A percentile compares a stretch with the other conserved stretches of the same genome.
phyloP scores from a whole-genome alignment of 2,797 vertebrate species.

The Hemitrygon akajei region DNA sequence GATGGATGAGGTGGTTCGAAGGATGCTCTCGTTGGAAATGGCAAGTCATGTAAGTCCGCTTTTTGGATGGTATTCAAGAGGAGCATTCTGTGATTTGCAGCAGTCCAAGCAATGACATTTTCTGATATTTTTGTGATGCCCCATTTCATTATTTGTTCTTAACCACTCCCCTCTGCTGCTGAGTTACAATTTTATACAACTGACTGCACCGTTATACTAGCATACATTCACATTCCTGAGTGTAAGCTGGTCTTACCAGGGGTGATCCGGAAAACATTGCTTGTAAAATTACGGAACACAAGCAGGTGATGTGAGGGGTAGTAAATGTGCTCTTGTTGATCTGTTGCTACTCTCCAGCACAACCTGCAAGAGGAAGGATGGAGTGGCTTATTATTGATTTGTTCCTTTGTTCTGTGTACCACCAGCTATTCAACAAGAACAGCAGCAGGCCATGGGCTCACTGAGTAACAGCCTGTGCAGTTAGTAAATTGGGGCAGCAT shows the following conservation, averaged over 20 bases:
- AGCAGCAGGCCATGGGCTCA: too few relatives aligned
- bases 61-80: neutral
- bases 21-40: conserved; percentile 80
- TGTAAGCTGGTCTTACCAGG: neutral
- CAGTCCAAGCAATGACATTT: neutral
- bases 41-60: conserved; percentile 71
- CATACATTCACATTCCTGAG: neutral
- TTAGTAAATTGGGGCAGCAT: neutral
- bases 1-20: conserved; percentile 75
- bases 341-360: neutral
- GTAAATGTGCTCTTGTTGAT: neutral
- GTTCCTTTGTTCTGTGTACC: neutral
- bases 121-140: neutral
- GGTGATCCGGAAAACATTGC: neutral
- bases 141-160: neutral
- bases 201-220: too few relatives aligned
- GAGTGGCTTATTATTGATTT: neutral
- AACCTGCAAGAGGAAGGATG: neutral
- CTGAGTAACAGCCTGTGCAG: neutral
- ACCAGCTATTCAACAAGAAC: neutral
- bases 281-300: neutral
- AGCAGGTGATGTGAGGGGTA: neutral
- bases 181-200: too few relatives aligned
- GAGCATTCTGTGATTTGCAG: neutral
- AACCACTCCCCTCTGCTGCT: neutral